phyloP scores from a whole-genome alignment of 2,797 vertebrate species.

The Gobionotothen gibberifrons region DNA sequence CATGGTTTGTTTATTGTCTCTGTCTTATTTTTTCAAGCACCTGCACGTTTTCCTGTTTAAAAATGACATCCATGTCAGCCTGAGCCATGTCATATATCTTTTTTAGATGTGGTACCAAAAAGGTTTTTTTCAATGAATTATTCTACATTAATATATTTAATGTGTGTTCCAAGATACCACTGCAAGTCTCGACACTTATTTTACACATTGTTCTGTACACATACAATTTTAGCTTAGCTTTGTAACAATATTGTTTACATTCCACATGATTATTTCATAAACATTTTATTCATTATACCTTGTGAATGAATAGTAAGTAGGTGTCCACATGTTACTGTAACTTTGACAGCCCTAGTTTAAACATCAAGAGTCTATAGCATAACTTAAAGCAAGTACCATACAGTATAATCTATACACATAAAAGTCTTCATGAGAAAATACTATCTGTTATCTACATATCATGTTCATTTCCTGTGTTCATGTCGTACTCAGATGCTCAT shows the following conservation, averaged over 20 bases:
- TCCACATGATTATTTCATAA: not conserved
- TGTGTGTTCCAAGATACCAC: not conserved
- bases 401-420: conserved; percentile 72
- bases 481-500: conserved; percentile 50
- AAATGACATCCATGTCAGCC: not conserved
- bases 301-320: conserved; percentile 1
- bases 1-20: not conserved
- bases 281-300: not conserved
- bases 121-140: not conserved
- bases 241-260: not conserved
- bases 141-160: not conserved
- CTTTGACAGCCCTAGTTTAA: conserved; percentile 64
- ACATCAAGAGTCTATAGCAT: conserved; percentile 61
- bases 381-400: conserved; percentile 80
- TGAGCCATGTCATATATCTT: not conserved
- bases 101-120: not conserved
- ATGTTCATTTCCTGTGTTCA: conserved; percentile 64
- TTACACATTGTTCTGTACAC: not conserved
- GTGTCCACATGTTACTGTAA: not conserved
- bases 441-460: conserved; percentile 67
- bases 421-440: conserved; percentile 71
- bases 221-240: not conserved
- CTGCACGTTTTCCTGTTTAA: not conserved
- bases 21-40: not conserved
- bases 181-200: not conserved